Evolutionary conservation across 2,797 vertebrate genomes (phyloP).

Genomic region (Chelon labrosus): DNA sequence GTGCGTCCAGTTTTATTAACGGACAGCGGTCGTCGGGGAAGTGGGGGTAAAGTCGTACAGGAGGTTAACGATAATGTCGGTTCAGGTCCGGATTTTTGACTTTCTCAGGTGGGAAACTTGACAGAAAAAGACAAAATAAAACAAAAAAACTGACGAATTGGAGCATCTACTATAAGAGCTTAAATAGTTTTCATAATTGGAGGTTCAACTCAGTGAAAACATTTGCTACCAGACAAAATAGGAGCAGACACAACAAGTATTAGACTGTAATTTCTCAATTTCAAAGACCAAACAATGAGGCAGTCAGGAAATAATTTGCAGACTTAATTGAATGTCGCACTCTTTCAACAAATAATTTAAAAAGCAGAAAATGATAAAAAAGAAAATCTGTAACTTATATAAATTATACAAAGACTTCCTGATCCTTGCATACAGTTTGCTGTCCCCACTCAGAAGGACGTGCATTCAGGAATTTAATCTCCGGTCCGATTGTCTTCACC

Average conservation of each 20-base stretch:
- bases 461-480: slow-evolving; percentile 7
- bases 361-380: background rate
- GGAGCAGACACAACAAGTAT: background rate
- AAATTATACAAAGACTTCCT: background rate
- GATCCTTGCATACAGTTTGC: background rate
- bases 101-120: background rate
- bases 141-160: no score
- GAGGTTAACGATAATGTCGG: background rate
- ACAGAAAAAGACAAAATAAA: background rate
- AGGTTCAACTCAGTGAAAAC: background rate
- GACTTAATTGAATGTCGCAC: background rate
- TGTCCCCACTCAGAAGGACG: slow-evolving; percentile 13
- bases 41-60: slow-evolving; percentile 12
- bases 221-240: no score
- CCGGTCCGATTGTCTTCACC: slow-evolving; percentile 38
- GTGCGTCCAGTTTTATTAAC: slow-evolving; percentile 31
- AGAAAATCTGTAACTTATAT: no score
- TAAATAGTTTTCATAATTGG: background rate
- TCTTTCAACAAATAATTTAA: background rate
- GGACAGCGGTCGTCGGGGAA: slow-evolving; percentile 7
- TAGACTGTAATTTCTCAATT: background rate
- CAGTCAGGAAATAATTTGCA: background rate
- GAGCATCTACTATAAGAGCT: background rate
- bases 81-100: background rate
- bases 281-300: background rate